Evolutionary conservation across 2,888 invertebrate genomes (phyloP).

Genomic region (Monoplex corrugatus): DNA sequence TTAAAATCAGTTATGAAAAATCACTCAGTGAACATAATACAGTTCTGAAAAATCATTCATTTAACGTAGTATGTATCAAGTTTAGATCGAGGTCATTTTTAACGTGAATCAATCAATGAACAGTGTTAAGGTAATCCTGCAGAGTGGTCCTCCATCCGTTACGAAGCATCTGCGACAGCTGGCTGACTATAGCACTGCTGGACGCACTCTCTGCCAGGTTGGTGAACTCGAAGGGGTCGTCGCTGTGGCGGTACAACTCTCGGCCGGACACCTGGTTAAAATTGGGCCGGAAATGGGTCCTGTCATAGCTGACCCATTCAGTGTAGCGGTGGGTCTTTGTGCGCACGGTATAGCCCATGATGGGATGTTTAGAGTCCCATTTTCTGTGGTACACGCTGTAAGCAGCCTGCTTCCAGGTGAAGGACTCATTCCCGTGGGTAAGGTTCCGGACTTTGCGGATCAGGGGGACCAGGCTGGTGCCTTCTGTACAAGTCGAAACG

Average conservation of each 20-base stretch:
- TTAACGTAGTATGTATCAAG: no score
- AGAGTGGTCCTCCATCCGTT: slow-evolving; percentile 64
- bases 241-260: slow-evolving; percentile 62
- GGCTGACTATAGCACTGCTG: slow-evolving; percentile 68
- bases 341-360: slow-evolving; percentile 66
- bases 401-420: slow-evolving; percentile 48
- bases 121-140: not conserved
- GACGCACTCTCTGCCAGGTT: slow-evolving; percentile 63
- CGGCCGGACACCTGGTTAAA: slow-evolving; percentile 55
- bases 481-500: slow-evolving; percentile 56
- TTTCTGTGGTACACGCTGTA: slow-evolving; percentile 53
- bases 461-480: slow-evolving; percentile 58
- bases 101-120: no score
- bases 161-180: slow-evolving; percentile 60
- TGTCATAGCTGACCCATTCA: slow-evolving; percentile 64
- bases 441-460: slow-evolving; percentile 37
- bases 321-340: slow-evolving; percentile 65
- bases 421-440: not conserved
- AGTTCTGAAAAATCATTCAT: no score
- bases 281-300: slow-evolving; percentile 55
- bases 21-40: no score
- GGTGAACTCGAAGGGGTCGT: slow-evolving; percentile 62
- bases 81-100: no score
- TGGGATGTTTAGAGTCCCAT: not conserved
- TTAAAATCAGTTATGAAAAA: no score